Evolutionary conservation across 2,888 invertebrate genomes (phyloP).

Genomic region (Lepidocyrtoides sp.): DNA sequence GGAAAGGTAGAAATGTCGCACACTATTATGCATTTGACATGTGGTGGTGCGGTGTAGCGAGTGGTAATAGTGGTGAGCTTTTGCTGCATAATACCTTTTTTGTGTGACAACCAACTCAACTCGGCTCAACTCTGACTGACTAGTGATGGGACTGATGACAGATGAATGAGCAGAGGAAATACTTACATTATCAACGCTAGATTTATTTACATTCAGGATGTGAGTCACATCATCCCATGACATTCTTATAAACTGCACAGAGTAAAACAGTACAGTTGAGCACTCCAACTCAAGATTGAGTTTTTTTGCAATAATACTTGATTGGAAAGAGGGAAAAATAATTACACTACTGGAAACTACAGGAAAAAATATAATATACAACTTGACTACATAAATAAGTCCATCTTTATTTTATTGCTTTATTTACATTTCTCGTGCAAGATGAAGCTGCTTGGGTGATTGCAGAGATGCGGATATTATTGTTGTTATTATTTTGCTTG

Average conservation of each 20-base stretch:
- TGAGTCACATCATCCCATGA: no score
- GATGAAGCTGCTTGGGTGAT: no score
- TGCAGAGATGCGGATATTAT: neutral
- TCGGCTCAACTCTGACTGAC: neutral
- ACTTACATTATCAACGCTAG: neutral
- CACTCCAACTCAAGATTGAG: no score
- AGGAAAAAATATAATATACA: conserved; percentile 19
- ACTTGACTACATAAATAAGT: conserved; percentile 33
- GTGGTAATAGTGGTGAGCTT: neutral
- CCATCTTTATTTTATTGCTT: conserved; percentile 33
- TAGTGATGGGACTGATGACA: neutral
- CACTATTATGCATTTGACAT: neutral
- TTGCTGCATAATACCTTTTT: neutral
- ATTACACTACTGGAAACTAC: neutral
- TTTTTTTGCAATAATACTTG: neutral
- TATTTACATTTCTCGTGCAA: conserved; percentile 28
- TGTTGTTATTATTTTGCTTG: neutral
- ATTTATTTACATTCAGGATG: conserved; percentile 8
- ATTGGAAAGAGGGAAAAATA: neutral
- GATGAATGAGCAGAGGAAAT: conserved; percentile 19
- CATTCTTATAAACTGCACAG: conserved; percentile 4
- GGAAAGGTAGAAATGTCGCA: neutral
- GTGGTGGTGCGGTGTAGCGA: neutral
- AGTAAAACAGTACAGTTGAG: no score
- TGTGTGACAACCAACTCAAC: neutral